Evolutionary conservation across 2,888 invertebrate species (phyloP), one percentile per base, ranked within the genome.

Genomic region (Caenorhabditis becei): DNA sequence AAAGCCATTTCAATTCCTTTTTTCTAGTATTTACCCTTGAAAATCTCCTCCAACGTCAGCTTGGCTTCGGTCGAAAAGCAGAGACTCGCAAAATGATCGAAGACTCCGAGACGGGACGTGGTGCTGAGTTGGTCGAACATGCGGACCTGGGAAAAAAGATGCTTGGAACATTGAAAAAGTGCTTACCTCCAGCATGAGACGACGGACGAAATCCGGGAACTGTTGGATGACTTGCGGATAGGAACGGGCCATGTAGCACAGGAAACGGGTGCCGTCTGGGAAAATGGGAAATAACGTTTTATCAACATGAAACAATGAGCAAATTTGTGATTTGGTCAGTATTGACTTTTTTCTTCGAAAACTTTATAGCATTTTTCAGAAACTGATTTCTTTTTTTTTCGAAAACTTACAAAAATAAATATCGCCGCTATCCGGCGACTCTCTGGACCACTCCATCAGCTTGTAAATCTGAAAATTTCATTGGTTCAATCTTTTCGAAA

Each of bases 21-120:
- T n/a, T n/a, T n/a, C n/a, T n/a, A n/a, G n/a, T n/a, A n/a, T n/a
- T n/a, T n/a, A 70, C 67, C 59, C 49, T 67, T 47, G 37, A 63
- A 62, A 16, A 77, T 53, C 0, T 51, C 44, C 47, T 66, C 70
- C 14, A 84, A 16, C 2, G 32, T 67, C 16, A 14, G 0, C 56
- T 85, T 85, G 11, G 74, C 80, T 35, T 82, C 81, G 5, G 28
- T 16, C 0, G 71, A 69, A 41, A 47, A 82, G 24, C 72, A 72
- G 11, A 85, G n/a, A 65, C 77, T 77, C n/a, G 82, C 69, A 26
- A 85, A 82, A 16, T 83, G 79, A 44, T 85, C 85, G 14, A 80
- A 81, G 4, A 66, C 80, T 18, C 78, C 61, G 5, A 82, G 32
- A 23, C 85, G 77, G 41, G 63, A 35, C 10, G 44, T 53, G 10